Evolutionary conservation across 1,140 invertebrate species (phyloP), one percentile per base, ranked within the genome.

Genomic region (Marisa cornuarietis): DNA sequence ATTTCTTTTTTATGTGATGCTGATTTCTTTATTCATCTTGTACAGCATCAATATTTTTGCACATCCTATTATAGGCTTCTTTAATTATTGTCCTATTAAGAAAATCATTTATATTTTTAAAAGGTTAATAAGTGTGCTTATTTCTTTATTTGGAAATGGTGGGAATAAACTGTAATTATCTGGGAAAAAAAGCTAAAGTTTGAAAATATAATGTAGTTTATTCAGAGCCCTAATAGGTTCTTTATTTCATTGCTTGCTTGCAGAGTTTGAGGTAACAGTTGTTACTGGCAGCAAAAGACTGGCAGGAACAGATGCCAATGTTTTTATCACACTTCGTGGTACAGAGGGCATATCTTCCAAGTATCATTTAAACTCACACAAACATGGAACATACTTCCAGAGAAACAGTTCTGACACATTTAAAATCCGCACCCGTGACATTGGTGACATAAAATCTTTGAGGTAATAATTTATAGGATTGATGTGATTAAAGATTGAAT

Each of bases 391-490:
- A 79, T 82, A 84, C 72, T 84, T 87, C 87, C 82, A 86, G 66
- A 80, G 76, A 69, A 83, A 83, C 31, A 74, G 75, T 54, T 77
- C 71, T 20, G 83, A 88, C 77, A 79, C 72, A 42, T 88, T 88
- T 72, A 75, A 73, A 26, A 76, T 88, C 26, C 69, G 62, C 16
- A 54, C 84, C 63, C 63, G 68, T 79, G 85, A 89, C 76, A 82
- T 91, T 76, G 89, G 90, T 42, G 85, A 81, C 31, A 86, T 90
- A 54, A 88, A 82, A 76, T 88, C 87, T 75, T 82, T 91, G 31
- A 85, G 90, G 83, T 87, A n/a, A 80, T 24, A 16, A 11, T 58
- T 11, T 58, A 58, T 68, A n/a, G 22, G 4, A 13, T 0, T 11
- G 26, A 68, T 68, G 65, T 14, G 65, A 68, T 14, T 24, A 51